Conservation (phyloP, 2,888 invertebrate species). For the Malthinus seriepunctatus region DNA sequence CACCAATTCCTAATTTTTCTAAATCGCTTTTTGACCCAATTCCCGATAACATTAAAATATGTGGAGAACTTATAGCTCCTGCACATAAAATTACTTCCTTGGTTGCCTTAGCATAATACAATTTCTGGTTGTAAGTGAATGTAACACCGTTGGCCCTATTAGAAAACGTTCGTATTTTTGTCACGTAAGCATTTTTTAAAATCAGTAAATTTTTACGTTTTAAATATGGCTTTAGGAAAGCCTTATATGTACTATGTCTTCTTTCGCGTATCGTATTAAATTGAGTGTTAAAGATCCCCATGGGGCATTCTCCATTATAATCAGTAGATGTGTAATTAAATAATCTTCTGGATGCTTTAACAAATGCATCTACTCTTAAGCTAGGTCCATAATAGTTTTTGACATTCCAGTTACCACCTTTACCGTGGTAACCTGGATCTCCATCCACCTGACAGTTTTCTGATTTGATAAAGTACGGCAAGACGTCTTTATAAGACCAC, state of each 20-base stretch:
- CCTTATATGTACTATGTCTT: slow-evolving; percentile 62
- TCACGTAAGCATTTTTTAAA: slow-evolving; percentile 59
- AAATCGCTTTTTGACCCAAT: slow-evolving; percentile 39
- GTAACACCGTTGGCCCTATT: slow-evolving; percentile 61
- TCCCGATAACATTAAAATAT: slow-evolving; percentile 41
- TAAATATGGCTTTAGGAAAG: slow-evolving; percentile 61
- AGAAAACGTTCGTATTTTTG: slow-evolving; percentile 59
- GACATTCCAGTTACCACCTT: slow-evolving; percentile 68
- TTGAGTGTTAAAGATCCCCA: slow-evolving; percentile 67
- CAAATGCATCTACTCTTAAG: slow-evolving; percentile 63
- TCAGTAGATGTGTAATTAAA: slow-evolving; percentile 62
- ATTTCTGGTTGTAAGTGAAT: slow-evolving; percentile 55
- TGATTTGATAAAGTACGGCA: slow-evolving; percentile 45
- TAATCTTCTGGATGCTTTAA: slow-evolving; percentile 63
- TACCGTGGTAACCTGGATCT: slow-evolving; percentile 67
- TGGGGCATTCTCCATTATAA: slow-evolving; percentile 64
- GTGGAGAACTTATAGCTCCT: slow-evolving; percentile 68
- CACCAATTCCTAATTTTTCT: slow-evolving; percentile 30
- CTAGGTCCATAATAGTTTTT: slow-evolving; percentile 63
- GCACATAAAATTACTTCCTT: slow-evolving; percentile 75
- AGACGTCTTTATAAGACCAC: slow-evolving; percentile 52
- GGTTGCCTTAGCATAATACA: slow-evolving; percentile 57
- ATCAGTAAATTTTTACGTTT: slow-evolving; percentile 61
- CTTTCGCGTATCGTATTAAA: slow-evolving; percentile 64
- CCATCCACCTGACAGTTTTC: slow-evolving; percentile 52